Evolutionary conservation across 2,888 invertebrate genomes (phyloP).

Genomic region (Philereme transversata): DNA sequence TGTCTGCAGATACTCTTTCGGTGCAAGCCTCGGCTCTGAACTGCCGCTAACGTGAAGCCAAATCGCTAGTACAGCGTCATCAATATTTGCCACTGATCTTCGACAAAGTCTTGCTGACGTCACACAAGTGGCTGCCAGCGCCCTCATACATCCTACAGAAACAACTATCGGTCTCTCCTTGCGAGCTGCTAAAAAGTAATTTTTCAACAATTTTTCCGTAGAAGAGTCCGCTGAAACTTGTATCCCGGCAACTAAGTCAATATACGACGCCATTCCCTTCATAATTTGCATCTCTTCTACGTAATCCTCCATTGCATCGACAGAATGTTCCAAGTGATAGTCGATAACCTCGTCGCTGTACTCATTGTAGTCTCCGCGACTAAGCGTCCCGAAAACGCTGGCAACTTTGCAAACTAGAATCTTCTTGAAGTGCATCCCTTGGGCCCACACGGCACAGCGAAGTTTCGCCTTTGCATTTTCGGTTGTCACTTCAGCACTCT

Average conservation of each 20-base stretch:
- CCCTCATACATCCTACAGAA: constrained; percentile 62
- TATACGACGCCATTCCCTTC: constrained; percentile 57
- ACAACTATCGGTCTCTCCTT: constrained; percentile 61
- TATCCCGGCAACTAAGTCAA: constrained; percentile 64
- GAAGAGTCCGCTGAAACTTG: constrained; percentile 54
- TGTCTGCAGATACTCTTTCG: constrained; percentile 69
- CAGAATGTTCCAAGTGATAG: constrained; percentile 57
- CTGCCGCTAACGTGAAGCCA: constrained; percentile 73
- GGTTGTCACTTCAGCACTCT: constrained; percentile 58
- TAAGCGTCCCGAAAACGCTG: constrained; percentile 66
- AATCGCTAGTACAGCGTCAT: constrained; percentile 73
- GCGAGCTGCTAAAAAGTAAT: constrained; percentile 71
- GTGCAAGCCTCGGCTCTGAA: constrained; percentile 69
- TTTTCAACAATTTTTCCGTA: constrained; percentile 60
- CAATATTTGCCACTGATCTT: constrained; percentile 55
- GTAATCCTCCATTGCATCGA: constrained; percentile 45
- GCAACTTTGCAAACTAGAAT: constrained; percentile 61
- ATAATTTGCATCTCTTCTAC: constrained; percentile 57
- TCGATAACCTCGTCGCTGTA: constrained; percentile 64
- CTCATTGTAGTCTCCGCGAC: constrained; percentile 67
- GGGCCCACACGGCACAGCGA: constrained; percentile 70
- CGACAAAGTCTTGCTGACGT: constrained; percentile 71
- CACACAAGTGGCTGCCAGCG: constrained; percentile 58
- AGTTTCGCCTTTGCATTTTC: constrained; percentile 53
- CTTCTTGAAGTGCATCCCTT: constrained; percentile 71